phyloP scores from a whole-genome alignment of 2,888 invertebrate genomes.

The Suillia variegata region DNA sequence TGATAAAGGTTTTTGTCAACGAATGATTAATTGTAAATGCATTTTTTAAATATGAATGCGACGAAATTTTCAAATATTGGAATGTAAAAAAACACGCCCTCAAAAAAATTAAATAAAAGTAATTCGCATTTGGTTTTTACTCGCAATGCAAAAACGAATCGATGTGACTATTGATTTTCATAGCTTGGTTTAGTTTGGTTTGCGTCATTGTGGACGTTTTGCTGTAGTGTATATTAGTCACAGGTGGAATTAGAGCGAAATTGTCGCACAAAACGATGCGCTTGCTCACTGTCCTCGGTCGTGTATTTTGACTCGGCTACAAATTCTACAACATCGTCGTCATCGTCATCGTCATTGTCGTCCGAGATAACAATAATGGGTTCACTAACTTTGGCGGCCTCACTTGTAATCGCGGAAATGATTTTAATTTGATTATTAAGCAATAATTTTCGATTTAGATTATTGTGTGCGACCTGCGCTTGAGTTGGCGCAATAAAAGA shows the following conservation, averaged over 20 bases:
- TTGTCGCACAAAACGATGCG: conserved; percentile 24
- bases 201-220: no score
- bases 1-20: no score
- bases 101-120: no score
- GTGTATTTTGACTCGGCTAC: conserved; percentile 21
- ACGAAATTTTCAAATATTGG: no score
- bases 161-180: no score
- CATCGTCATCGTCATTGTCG: conserved; percentile 14
- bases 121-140: no score
- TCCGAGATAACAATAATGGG: conserved; percentile 7
- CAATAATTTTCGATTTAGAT: conserved; percentile 17
- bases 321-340: conserved; percentile 31
- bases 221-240: conserved; percentile 34
- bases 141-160: no score
- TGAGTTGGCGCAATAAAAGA: not conserved
- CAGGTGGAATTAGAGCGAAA: conserved; percentile 49
- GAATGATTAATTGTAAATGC: no score
- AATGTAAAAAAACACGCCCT: no score
- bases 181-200: no score
- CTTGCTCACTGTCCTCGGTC: not conserved
- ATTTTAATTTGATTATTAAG: conserved; percentile 37
- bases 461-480: conserved; percentile 20
- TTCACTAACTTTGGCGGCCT: conserved; percentile 3
- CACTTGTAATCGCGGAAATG: conserved; percentile 31
- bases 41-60: no score